Percentiles rank a stretch among this genome's conserved stretches.
Conservation (phyloP, 2,113 vertebrate genomes). For the Tylochromis polylepis region DNA sequence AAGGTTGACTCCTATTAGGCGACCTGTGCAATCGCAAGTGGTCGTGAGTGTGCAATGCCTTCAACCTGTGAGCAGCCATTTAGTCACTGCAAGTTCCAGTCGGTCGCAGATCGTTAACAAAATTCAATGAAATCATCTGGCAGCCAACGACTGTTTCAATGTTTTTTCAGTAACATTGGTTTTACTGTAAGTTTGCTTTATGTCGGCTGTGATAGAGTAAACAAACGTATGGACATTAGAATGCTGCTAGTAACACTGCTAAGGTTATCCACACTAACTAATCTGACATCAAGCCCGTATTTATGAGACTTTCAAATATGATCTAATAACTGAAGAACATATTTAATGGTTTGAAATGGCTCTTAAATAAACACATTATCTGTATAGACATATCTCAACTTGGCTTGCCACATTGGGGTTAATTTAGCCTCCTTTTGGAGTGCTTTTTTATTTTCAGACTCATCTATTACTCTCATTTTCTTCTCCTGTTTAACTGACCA, state of each 20-base stretch:
- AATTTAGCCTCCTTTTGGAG: not conserved
- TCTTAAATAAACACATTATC: not conserved
- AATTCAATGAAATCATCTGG: not conserved
- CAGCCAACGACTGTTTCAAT: not conserved
- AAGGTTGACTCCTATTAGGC: not conserved
- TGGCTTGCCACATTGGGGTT: not conserved
- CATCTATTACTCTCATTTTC: not conserved
- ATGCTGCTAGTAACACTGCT: not conserved
- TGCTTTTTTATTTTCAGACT: not conserved
- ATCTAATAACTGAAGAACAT: not conserved
- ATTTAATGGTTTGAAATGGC: not conserved
- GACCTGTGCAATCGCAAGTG: not conserved
- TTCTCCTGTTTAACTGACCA: not conserved
- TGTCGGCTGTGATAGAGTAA: not conserved
- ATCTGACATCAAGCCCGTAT: not conserved
- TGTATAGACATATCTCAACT: not conserved
- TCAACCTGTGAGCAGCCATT: not conserved
- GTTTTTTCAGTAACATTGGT: not conserved
- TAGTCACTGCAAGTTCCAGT: not conserved
- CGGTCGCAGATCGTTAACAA: not conserved
- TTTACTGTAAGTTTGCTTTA: not conserved
- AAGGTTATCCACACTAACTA: not conserved
- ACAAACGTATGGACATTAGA: not conserved
- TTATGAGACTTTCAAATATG: not conserved
- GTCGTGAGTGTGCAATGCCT: not conserved